phyloP scores from a whole-genome alignment of 2,113 vertebrate species.

The Muntiacus muntjak region DNA sequence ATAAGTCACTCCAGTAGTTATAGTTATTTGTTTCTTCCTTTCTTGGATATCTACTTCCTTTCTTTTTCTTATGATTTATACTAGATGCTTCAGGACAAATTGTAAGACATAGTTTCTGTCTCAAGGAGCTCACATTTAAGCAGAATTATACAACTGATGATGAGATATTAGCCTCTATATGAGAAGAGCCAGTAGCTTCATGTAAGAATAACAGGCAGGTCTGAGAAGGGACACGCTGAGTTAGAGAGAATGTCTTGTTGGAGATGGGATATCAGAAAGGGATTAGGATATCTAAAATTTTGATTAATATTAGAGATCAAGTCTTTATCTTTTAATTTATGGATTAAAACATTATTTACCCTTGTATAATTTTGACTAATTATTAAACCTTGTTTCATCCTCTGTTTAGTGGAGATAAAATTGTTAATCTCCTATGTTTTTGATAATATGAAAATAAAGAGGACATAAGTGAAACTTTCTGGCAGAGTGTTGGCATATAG shows the following conservation, averaged over 20 bases:
- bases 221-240: neutral
- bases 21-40: neutral
- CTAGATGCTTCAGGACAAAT: neutral
- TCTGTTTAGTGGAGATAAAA: neutral
- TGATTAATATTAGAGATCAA: neutral
- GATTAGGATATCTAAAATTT: neutral
- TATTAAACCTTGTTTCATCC: slow-evolving; percentile 20
- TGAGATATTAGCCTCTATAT: neutral
- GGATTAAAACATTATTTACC: neutral
- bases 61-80: neutral
- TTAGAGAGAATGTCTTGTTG: neutral
- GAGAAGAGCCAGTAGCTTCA: neutral
- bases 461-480: slow-evolving; percentile 27
- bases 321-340: slow-evolving; percentile 24
- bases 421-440: neutral
- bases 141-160: neutral
- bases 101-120: neutral
- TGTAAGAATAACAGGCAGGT: neutral
- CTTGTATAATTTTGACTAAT: neutral
- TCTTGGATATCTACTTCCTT: neutral
- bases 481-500: neutral
- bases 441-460: slow-evolving; percentile 31
- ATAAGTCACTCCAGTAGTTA: neutral
- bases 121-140: neutral
- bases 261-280: neutral